Base-by-base conservation (phyloP, 1,140 invertebrate species). In the Eumaeus atala region DNA sequence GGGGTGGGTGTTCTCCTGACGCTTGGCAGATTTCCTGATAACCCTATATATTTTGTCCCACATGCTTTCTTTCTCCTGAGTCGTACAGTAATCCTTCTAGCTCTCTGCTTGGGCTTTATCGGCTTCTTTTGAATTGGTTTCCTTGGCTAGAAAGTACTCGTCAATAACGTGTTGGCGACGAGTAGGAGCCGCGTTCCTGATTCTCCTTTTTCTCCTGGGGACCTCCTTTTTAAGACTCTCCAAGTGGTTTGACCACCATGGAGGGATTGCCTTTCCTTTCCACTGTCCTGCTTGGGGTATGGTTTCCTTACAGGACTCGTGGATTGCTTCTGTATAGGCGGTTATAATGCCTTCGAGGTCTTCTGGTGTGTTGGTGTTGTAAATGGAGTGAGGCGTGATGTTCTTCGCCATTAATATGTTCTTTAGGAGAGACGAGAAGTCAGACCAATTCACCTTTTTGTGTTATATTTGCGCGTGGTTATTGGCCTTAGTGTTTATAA, bases 171-270 rank as follows among this genome's bases (percentile, higher is more conserved):
- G 3, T 5, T 36, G 3, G 18, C 7, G 48, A 0, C 53, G 40
- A 16, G 7, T 7, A 2, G 42, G 53, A 10, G 53, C 42, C 9
- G 53, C 53, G n/a, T 54, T 54, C 10, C 44, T 47, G n/a, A 54
- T 54, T 48, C 53, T 17, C 9, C 53, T 17, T 34, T 54, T 54
- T 33, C 17, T 54, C 14, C 44, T 9, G 2, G 21, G 11, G 9
- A 48, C 33, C 3, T 54, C 53, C 18, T 37, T 18, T 48, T 37
- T 48, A 0, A 48, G 16, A 6, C n/a, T 10, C 0, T 44, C 17
- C 11, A 54, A 28, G 11, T 10, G 1, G 0, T 34, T 0, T 1
- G 53, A 48, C 53, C 53, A 54, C 53, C 53, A 47, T n/a, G 44
- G 14, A 10, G 44, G 44, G 1, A 10, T 8, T 0, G 44, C 9